These are phyloP conservation scores for Eudemis profundana DNA, from an alignment of 2,888 invertebrate species.

Conservation along the genomic window DNA sequence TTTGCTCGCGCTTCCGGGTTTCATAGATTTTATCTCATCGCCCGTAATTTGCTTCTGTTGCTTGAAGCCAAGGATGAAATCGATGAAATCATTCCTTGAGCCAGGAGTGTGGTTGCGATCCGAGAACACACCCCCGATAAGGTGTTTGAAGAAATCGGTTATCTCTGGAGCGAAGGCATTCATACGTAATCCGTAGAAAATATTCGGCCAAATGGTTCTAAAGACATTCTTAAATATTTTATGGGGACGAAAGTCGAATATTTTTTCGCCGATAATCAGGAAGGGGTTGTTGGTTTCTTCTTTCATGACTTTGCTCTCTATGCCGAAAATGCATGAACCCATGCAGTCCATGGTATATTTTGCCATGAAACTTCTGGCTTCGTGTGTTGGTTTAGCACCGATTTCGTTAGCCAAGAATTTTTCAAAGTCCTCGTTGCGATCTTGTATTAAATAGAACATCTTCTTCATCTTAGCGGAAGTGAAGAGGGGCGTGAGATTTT, in stretches of 20 bases:
- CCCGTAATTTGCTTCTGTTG: conserved; percentile 57
- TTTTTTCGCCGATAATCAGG: conserved; percentile 6
- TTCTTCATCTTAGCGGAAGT: conserved; percentile 70
- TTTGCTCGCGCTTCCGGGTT: conserved; percentile 40
- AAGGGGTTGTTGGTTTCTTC: conserved; percentile 14
- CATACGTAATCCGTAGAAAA: conserved; percentile 17
- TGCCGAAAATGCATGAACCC: conserved; percentile 65
- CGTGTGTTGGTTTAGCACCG: conserved; percentile 50
- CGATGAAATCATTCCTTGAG: conserved; percentile 32
- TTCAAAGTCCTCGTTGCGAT: conserved; percentile 58
- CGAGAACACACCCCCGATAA: conserved; percentile 15
- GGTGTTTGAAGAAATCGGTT: conserved; percentile 6
- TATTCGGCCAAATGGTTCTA: conserved; percentile 18
- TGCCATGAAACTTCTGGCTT: conserved; percentile 55
- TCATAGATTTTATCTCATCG: conserved; percentile 59
- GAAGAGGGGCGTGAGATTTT: conserved; percentile 68
- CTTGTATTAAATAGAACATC: conserved; percentile 69
- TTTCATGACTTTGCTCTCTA: conserved; percentile 63
- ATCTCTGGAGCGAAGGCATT: neutral
- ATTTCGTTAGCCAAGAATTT: conserved; percentile 54
- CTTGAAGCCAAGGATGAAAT: conserved; percentile 36
- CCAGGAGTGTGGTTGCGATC: conserved; percentile 24
- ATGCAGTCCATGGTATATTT: conserved; percentile 69
- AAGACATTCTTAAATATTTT: neutral
- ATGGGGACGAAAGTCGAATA: conserved; percentile 5